Evolutionary conservation across 64 coral and sea anemone genomes (phyloP).

Genomic region (Anthopleura sola): DNA sequence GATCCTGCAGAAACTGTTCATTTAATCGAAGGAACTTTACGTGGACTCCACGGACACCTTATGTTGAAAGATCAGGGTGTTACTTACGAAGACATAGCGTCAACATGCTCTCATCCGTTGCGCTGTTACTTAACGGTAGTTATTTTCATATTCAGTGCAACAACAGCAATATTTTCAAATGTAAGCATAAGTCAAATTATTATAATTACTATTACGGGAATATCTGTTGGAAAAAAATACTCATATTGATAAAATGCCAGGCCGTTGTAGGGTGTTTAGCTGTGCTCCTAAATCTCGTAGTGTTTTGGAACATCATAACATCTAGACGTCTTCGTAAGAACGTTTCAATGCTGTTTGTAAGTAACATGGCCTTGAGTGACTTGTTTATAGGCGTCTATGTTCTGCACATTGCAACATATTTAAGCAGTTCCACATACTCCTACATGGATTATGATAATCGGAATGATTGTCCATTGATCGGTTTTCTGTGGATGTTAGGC

Average conservation of each 20-base stretch:
- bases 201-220: neutral
- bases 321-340: neutral
- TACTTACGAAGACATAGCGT: neutral
- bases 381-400: neutral
- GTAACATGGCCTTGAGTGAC: constrained; percentile 4
- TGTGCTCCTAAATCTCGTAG: neutral
- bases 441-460: neutral
- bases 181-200: neutral
- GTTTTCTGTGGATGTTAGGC: neutral
- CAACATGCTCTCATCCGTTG: neutral
- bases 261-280: neutral
- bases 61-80: neutral
- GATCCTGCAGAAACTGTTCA: neutral
- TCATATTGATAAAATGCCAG: neutral
- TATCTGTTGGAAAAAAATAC: neutral
- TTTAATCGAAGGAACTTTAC: neutral
- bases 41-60: neutral
- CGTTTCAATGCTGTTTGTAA: neutral
- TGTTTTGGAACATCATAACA: neutral
- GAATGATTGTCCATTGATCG: neutral
- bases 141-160: neutral
- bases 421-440: neutral
- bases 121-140: neutral
- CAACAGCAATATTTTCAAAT: neutral
- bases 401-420: neutral